A percentile compares a stretch with the other conserved stretches of the same genome.
Conservation (phyloP, 2,797 vertebrate species). For the Xiphophorus birchmanni region DNA sequence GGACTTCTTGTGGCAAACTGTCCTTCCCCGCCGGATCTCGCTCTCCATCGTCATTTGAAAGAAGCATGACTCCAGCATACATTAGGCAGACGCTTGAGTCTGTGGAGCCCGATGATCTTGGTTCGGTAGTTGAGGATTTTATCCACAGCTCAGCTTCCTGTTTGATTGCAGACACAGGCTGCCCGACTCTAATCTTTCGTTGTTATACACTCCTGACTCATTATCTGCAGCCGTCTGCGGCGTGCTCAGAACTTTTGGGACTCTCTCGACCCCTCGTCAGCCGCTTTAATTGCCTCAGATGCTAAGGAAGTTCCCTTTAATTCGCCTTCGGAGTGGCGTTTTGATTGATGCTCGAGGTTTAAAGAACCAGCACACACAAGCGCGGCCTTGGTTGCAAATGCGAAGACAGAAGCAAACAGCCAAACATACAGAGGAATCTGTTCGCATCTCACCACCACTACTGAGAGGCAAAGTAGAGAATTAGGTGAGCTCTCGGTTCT, state of each 20-base stretch:
- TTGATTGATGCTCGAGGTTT: constrained; percentile 51
- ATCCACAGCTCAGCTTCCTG: constrained; percentile 45
- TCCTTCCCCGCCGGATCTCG: constrained; percentile 27
- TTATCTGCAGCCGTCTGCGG: constrained; percentile 47
- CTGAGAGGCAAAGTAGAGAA: constrained; percentile 50
- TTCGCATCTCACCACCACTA: constrained; percentile 44
- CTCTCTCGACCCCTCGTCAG: constrained; percentile 49
- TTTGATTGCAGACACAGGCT: constrained; percentile 52
- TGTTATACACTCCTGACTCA: constrained; percentile 52
- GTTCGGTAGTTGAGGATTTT: constrained; percentile 42
- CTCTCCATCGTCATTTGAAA: constrained; percentile 23
- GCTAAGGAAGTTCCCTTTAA: constrained; percentile 44
- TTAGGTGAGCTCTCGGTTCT: constrained; percentile 57
- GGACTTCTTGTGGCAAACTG: constrained; percentile 22
- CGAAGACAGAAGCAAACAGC: constrained; percentile 19
- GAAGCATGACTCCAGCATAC: constrained; percentile 35
- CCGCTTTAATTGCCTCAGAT: constrained; percentile 62
- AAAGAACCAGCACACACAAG: constrained; percentile 29
- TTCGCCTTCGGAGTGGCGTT: constrained; percentile 49
- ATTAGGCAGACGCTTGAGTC: constrained; percentile 51
- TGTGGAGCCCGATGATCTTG: constrained; percentile 36
- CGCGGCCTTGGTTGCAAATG: constrained; percentile 19
- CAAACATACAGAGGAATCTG: constrained; percentile 24
- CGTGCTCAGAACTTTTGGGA: constrained; percentile 56
- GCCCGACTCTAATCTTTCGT: constrained; percentile 38